Evolutionary conservation across 2,113 vertebrate species (phyloP), one percentile per base, ranked within the genome.

Genomic region (Dipodomys ordii): DNA sequence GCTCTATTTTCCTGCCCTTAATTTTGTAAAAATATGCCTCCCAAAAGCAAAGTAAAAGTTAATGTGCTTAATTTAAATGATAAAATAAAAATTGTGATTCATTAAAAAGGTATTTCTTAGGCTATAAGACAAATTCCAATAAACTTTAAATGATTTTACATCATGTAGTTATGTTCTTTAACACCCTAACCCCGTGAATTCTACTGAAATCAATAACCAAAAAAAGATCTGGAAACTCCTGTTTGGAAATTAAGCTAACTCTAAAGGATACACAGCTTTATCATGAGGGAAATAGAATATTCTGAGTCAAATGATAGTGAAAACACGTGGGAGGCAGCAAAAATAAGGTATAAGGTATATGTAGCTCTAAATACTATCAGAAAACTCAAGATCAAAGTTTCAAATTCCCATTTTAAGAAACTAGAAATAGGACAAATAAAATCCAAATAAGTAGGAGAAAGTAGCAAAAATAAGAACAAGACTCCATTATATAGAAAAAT

Each of bases 231-330:
- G 64, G 30, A 76, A 77, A 91, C 35, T 44, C 3, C 10, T 76
- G 62, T 62, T 30, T 92, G 20, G 27, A 85, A 79, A 74, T 39
- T 83, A 87, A 94, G 83, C 27, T 46, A 88, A 73, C 85, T 84
- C 68, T 68, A 92, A 88, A 74, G 80, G 78, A 79, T 2, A 44
- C 83, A 91, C 30, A 22, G 20, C 16, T 78, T 64, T 72, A 78
- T 53, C 46, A 77, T 11, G 74, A 11, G 15, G 10, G 12, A 83
- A 94, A 94, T 71, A 60, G 80, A 88, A 83, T 71, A 87, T 72
- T 88, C 77, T 79, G 62, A 94, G 88, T 78, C 10, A 88, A 84
- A 88, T 68, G 46, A 91, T 46, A 80, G 65, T 35, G 28, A 76
- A 80, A 88, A 92, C 32, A 49, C 79, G 44, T 88, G 62, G 32